phyloP scores from a whole-genome alignment of 2,113 vertebrate genomes.

The Mungos mungo region DNA sequence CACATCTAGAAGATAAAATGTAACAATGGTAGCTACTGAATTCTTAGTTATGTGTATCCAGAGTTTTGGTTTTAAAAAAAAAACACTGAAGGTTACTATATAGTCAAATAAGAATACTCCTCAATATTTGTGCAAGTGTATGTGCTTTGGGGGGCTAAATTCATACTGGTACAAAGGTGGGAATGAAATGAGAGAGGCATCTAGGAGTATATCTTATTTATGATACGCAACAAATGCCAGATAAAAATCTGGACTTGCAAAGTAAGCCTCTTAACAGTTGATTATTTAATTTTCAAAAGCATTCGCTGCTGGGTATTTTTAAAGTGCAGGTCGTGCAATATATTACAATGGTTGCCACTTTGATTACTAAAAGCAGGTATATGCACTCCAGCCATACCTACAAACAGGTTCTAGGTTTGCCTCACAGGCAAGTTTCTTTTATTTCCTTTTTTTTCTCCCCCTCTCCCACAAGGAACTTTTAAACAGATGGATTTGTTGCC shows the following conservation, averaged over 20 bases:
- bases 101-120: background rate
- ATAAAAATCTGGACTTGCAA: background rate
- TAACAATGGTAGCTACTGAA: conserved; percentile 6
- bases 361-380: background rate
- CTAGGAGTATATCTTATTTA: background rate
- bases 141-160: background rate
- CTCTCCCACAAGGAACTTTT: background rate
- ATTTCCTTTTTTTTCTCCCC: background rate
- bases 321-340: background rate
- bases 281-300: conserved; percentile 10
- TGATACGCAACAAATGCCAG: background rate
- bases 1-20: background rate
- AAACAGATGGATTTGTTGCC: background rate
- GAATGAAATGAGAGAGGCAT: background rate
- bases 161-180: background rate
- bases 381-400: background rate
- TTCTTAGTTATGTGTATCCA: background rate
- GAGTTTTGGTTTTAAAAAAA: conserved; percentile 25
- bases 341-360: background rate
- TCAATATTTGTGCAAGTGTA: background rate
- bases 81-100: background rate
- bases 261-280: background rate
- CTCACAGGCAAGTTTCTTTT: background rate
- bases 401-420: background rate
- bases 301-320: background rate